Base-by-base conservation (phyloP, 1,140 invertebrate genomes). In the Ditylenchus dipsaci region DNA sequence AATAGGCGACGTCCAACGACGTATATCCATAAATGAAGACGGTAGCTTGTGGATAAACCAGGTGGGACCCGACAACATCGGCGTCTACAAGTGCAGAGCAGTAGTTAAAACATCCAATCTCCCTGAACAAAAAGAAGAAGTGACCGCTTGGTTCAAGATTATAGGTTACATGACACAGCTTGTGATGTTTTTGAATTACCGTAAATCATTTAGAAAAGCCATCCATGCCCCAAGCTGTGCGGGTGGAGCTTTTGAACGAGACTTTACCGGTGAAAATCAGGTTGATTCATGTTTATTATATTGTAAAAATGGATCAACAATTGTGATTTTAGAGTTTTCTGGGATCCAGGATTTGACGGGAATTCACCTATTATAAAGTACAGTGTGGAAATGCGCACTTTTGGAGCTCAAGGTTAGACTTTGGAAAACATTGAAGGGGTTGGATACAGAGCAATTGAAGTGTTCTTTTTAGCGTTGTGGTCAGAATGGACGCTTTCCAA, bases 311-410 rank as follows among this genome's bases (percentile, higher is more conserved):
- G 11, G 11, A 38, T 5, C 11, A 11, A 38, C 11, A 5, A 38
- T 38, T 38, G 11, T 38, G 11, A 38, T 38, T 53, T 53, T 53
- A 53, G 49, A 83, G 88, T 98, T 0, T 89, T 89, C 15, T 99
- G 95, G 95, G 90, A 90, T 9, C 90, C 91, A 0, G 91, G 91
- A 13, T 98, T 96, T 84, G 91, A 98, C 86, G 95, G 95, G 47
- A 96, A 97, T 82, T 94, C 91, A 82, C 91, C 91, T 1, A 91
- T 95, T 58, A 88, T 90, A 66, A 92, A 94, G 81, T 97, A 90
- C 83, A 92, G 95, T 70, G 87, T 98, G 27, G 91, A 97, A 83
- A 90, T 90, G 83, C 87, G 91, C 73, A 90, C 91, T 65, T n/a
- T 90, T 93, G 29, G 74, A 70, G 17, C 72, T 65, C 26, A 69